Percentiles rank a stretch among this genome's conserved stretches.
Evolutionary conservation across 92 coral and sea anemone species (phyloP).

Genomic region (Phymanthus crucifer): DNA sequence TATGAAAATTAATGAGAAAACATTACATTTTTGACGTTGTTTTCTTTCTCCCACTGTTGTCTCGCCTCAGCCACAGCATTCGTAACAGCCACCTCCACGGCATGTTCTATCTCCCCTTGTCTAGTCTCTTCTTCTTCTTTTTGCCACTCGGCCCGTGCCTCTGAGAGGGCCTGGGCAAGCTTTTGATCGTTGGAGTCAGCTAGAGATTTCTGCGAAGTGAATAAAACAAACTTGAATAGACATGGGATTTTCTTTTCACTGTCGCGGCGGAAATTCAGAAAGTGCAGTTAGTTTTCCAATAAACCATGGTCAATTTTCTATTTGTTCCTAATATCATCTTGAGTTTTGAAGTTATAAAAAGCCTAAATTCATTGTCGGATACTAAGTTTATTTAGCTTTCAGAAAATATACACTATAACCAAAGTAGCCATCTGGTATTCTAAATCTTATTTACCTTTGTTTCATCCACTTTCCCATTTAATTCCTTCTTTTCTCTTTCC

Average conservation of each 20-base stretch:
- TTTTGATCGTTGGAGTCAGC: constrained; percentile 52
- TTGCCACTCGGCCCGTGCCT: constrained; percentile 84
- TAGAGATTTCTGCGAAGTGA: constrained; percentile 19
- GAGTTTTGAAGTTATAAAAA: no score
- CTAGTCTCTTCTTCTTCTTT: constrained; percentile 74
- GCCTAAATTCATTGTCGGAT: no score
- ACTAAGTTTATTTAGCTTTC: no score
- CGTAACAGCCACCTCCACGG: constrained; percentile 78
- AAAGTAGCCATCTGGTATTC: no score
- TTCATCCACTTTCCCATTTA: constrained; percentile 42
- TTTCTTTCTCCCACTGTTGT: constrained; percentile 74
- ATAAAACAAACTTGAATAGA: neutral
- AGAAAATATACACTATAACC: no score
- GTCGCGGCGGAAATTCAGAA: no score
- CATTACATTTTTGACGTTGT: constrained; percentile 45
- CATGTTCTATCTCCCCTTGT: constrained; percentile 75
- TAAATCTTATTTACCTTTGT: constrained; percentile 6
- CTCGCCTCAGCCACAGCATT: constrained; percentile 93
- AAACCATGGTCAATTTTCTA: no score
- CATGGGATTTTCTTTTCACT: neutral
- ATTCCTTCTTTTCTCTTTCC: constrained; percentile 51
- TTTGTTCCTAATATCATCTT: no score
- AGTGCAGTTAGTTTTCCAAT: no score
- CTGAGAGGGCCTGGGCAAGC: constrained; percentile 75
- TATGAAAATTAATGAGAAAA: neutral